Evolutionary conservation across 2,888 invertebrate species (phyloP).

Genomic region (Leucoptera coffeella): DNA sequence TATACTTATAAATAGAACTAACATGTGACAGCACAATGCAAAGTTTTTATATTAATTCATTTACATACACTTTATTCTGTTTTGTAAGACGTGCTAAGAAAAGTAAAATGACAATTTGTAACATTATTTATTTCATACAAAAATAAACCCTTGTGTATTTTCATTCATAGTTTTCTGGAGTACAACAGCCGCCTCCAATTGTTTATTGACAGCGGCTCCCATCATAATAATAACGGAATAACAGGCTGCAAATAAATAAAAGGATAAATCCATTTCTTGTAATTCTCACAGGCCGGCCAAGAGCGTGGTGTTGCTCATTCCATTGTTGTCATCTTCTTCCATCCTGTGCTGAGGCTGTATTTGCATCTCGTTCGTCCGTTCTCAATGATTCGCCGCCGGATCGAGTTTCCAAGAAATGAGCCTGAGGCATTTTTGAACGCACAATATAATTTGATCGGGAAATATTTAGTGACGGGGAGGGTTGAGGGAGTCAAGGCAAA

Average conservation of each 20-base stretch:
- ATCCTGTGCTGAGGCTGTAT: conserved; percentile 10
- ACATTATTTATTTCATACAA: too few species aligned
- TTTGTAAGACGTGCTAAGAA: too few species aligned
- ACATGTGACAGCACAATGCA: too few species aligned
- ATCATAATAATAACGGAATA: conserved; percentile 43
- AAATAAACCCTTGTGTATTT: too few species aligned
- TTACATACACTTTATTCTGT: too few species aligned
- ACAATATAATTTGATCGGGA: conserved; percentile 52
- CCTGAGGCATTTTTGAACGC: conserved; percentile 45
- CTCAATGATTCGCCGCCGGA: conserved; percentile 43
- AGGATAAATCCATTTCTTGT: conserved; percentile 48
- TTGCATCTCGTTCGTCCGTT: conserved; percentile 20
- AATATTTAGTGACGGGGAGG: conserved; percentile 46
- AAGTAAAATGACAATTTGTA: too few species aligned
- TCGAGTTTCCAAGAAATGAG: conserved; percentile 34
- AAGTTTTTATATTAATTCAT: too few species aligned
- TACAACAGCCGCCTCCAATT: too few species aligned
- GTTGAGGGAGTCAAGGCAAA: too few species aligned
- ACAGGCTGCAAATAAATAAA: conserved; percentile 39
- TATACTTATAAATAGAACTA: too few species aligned
- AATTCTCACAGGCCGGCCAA: conserved; percentile 42
- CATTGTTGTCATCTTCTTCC: conserved; percentile 27
- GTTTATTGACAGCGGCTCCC: too few species aligned
- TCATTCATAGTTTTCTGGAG: too few species aligned
- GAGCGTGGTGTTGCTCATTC: conserved; percentile 35